These are phyloP conservation scores for Eumaeus atala DNA, from an alignment of 1,140 invertebrate genomes.

Conservation along the genomic window DNA sequence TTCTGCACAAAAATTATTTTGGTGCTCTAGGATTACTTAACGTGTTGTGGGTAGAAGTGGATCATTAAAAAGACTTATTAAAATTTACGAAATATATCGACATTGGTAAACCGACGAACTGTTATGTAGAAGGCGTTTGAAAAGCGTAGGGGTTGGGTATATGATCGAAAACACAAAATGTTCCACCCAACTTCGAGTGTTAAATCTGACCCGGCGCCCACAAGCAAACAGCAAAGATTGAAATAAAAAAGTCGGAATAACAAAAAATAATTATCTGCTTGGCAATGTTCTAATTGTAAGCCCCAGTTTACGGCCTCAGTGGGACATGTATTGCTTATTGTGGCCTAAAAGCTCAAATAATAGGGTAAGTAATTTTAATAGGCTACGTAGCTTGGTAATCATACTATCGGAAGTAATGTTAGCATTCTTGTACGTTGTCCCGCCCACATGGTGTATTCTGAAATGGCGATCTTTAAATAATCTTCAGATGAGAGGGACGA, in stretches of 20 bases:
- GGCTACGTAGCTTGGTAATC: too few relatives aligned
- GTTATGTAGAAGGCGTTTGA: neutral
- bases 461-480: too few relatives aligned
- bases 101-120: neutral
- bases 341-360: too few relatives aligned
- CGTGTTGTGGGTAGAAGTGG: neutral
- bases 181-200: neutral
- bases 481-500: too few relatives aligned
- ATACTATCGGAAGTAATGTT: too few relatives aligned
- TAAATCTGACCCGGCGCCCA: neutral
- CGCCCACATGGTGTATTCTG: too few relatives aligned
- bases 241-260: neutral
- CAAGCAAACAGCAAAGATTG: neutral
- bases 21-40: neutral
- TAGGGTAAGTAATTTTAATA: too few relatives aligned
- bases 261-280: neutral
- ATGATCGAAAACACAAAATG: slow-evolving; percentile 1
- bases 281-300: too few relatives aligned
- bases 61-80: slow-evolving; percentile 4
- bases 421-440: too few relatives aligned
- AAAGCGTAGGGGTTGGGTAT: neutral
- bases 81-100: neutral
- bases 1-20: neutral
- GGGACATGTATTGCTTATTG: too few relatives aligned
- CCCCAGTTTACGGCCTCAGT: too few relatives aligned